phyloP scores from a whole-genome alignment of 2,113 vertebrate species.

The Melanerpes formicivorus region DNA sequence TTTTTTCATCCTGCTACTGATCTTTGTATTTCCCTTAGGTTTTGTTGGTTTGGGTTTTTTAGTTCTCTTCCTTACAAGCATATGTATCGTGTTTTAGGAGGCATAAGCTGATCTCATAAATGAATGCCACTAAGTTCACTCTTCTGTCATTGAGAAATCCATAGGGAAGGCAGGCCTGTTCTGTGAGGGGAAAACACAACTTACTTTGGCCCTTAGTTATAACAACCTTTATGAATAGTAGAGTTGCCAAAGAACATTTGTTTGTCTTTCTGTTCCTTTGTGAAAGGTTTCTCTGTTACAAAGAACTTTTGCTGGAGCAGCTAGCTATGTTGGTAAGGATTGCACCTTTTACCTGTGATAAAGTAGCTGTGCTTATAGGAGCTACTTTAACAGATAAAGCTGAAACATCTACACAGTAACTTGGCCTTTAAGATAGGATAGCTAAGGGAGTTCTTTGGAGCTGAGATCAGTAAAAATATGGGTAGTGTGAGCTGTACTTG shows the following conservation, averaged over 20 bases:
- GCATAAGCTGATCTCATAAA: background rate
- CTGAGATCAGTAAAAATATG: background rate
- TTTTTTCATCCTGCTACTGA: background rate
- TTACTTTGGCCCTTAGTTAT: background rate
- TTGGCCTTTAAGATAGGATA: background rate
- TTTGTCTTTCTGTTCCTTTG: background rate
- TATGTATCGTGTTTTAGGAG: background rate
- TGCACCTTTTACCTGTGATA: background rate
- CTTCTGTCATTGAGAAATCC: background rate
- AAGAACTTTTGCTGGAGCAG: background rate
- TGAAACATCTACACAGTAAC: background rate
- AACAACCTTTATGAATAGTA: background rate
- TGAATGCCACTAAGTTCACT: background rate
- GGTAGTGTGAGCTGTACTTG: background rate
- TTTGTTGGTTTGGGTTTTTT: background rate
- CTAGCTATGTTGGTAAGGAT: background rate
- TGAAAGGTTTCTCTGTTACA: background rate
- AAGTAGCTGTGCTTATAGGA: background rate
- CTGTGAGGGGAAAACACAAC: background rate
- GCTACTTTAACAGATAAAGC: background rate
- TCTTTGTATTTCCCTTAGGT: background rate
- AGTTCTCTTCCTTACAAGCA: background rate
- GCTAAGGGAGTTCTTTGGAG: background rate
- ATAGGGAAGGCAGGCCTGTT: background rate
- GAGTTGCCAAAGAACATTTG: background rate